Evolutionary conservation across 2,113 vertebrate genomes (phyloP), one percentile per base, ranked within the genome.

Genomic region (Orcinus orca): DNA sequence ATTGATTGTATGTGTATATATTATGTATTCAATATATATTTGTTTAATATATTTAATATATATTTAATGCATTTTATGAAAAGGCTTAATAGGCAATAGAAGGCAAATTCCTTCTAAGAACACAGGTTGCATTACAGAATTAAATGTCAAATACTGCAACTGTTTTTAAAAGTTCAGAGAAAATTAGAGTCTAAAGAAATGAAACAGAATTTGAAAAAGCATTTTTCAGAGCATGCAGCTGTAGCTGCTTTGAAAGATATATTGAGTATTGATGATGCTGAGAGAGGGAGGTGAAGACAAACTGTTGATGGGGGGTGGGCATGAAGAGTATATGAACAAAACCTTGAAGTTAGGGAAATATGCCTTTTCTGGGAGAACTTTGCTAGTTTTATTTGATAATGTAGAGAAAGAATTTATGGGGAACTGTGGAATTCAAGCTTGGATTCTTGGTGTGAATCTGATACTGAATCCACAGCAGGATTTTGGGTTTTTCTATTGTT

Each of bases 401-500:
- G 0, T 70, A 65, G 44, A 47, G 18, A 67, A 86, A 8, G 13
- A 25, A 74, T 63, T 96, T 81, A 77, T 81, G 18, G 26, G 15
- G 68, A 90, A 33, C 14, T n/a, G 29, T 95, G 8, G 36, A n/a
- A 70, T 79, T 96, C 71, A 92, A 68, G 6, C 10, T 18, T 76
- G 29, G 60, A 55, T 87, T 94, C 23, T 63, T 62, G 36, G 21
- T 60, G 2, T 91, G 58, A 93, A 29, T 85, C 80, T 96, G 26
- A 60, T 94, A 29, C 8, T 87, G 47, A 93, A 95, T 58, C 53
- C n/a, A 50, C 55, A 90, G 44, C 33, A 73, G 25, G 23, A 79
- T 77, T 18, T 84, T 93, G 70, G 10, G 26, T 86, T 95, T 97
- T 76, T 29, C 26, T 87, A 53, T 83, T 88, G 7, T 87, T 95